phyloP scores from a whole-genome alignment of 2,797 vertebrate genomes.

The Acrossocheilus wenchowensis region DNA sequence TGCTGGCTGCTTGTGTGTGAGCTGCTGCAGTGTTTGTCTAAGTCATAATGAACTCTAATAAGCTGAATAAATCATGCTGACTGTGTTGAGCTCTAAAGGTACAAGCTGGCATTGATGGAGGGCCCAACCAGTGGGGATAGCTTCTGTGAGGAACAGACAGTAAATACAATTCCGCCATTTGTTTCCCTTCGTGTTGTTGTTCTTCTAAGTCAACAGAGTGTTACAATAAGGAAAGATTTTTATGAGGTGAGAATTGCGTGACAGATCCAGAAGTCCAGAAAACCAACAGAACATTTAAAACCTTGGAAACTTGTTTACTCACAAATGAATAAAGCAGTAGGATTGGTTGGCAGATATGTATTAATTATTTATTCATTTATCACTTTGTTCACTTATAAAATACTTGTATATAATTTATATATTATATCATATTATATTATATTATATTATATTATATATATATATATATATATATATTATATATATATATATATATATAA shows the following conservation, averaged over 20 bases:
- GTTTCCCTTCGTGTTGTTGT: conserved; percentile 16
- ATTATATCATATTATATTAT: no score
- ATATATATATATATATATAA: no score
- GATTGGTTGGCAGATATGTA: not conserved
- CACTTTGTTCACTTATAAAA: no score
- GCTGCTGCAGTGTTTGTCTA: conserved; percentile 75
- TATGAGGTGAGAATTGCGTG: not conserved
- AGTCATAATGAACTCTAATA: conserved; percentile 81
- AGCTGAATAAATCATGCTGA: conserved; percentile 81
- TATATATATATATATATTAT: no score
- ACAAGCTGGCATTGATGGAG: conserved; percentile 78
- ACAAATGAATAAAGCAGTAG: not conserved
- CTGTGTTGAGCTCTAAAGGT: conserved; percentile 73
- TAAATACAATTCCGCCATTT: conserved; percentile 22
- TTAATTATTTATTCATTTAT: no score
- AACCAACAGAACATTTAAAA: not conserved
- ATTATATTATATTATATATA: no score
- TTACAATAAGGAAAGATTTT: conserved; percentile 25
- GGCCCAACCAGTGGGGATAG: conserved; percentile 56
- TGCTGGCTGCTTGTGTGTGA: conserved; percentile 67
- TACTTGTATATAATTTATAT: no score
- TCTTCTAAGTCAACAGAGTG: conserved; percentile 24
- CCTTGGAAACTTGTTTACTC: not conserved
- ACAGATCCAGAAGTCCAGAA: not conserved
- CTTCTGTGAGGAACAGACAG: conserved; percentile 44